Evolutionary conservation across 2,113 vertebrate genomes (phyloP).

Genomic region (Coracopsis vasa): DNA sequence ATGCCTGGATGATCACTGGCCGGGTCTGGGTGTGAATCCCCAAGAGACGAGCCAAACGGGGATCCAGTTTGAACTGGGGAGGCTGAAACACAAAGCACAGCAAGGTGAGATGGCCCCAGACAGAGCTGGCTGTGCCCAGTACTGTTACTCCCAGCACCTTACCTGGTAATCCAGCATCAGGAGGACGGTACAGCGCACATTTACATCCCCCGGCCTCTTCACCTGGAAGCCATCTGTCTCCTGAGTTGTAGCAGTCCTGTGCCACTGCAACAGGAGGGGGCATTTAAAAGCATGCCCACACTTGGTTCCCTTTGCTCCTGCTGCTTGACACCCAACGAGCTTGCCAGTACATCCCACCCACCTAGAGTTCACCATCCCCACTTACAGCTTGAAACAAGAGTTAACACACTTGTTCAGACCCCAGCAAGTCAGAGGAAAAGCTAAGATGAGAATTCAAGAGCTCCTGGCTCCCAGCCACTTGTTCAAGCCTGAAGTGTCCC

Average conservation of each 20-base stretch:
- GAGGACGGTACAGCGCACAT: slow-evolving; percentile 96
- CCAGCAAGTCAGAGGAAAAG: not conserved
- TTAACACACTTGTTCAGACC: not conserved
- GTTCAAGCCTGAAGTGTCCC: not conserved
- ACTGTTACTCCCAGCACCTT: not conserved
- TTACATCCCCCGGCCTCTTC: slow-evolving; percentile 96
- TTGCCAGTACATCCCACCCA: not conserved
- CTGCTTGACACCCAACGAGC: not conserved
- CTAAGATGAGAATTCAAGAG: not conserved
- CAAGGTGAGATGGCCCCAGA: not conserved
- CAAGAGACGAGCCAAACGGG: slow-evolving; percentile 85
- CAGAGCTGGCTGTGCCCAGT: not conserved
- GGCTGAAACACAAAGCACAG: slow-evolving; percentile 58
- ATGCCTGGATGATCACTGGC: slow-evolving; percentile 89
- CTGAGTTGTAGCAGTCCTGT: slow-evolving; percentile 97
- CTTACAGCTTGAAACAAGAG: not conserved
- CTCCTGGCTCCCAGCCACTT: not conserved
- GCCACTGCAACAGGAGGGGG: slow-evolving; percentile 82
- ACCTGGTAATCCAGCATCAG: slow-evolving; percentile 99
- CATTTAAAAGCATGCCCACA: not conserved
- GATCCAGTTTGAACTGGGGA: slow-evolving; percentile 88
- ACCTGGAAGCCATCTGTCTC: slow-evolving; percentile 99
- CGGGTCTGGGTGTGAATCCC: slow-evolving; percentile 90
- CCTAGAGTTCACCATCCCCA: not conserved
- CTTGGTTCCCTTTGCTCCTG: not conserved